These are phyloP conservation scores for Agrochola lota DNA, from an alignment of 2,888 invertebrate genomes.

Conservation along the genomic window DNA sequence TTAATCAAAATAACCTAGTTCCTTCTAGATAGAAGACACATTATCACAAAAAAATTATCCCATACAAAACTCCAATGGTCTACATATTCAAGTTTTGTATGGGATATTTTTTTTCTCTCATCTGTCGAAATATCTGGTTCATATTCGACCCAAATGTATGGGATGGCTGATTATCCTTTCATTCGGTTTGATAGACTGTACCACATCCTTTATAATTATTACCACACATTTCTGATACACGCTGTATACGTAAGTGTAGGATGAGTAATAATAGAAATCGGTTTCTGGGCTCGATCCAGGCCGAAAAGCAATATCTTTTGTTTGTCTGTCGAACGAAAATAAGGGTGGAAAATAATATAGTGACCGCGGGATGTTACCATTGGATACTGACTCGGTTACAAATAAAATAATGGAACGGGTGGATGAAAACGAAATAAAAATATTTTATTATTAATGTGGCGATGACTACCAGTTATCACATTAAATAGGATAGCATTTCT, in stretches of 20 bases:
- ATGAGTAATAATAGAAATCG: conserved; percentile 49
- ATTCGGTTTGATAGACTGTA: not conserved
- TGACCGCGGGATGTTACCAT: not conserved
- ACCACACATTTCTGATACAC: not conserved
- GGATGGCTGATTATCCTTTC: too few species aligned
- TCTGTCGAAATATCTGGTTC: too few species aligned
- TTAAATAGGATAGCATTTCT: too few species aligned
- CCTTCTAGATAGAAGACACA: too few species aligned
- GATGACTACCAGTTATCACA: too few species aligned
- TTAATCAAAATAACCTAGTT: too few species aligned
- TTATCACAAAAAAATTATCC: too few species aligned
- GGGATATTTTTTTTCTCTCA: too few species aligned
- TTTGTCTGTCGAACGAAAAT: conserved; percentile 67
- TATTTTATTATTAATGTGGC: not conserved
- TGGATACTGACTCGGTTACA: not conserved
- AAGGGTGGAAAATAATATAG: conserved; percentile 36
- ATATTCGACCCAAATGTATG: too few species aligned
- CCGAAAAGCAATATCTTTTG: conserved; percentile 71
- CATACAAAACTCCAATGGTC: too few species aligned
- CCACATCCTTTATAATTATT: not conserved
- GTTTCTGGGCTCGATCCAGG: conserved; percentile 64
- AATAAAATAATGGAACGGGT: not conserved
- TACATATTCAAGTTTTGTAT: too few species aligned
- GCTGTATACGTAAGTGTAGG: not conserved
- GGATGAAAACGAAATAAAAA: not conserved